Evolutionary conservation across 2,888 invertebrate genomes (phyloP).

Genomic region (Drosophila emarginata): DNA sequence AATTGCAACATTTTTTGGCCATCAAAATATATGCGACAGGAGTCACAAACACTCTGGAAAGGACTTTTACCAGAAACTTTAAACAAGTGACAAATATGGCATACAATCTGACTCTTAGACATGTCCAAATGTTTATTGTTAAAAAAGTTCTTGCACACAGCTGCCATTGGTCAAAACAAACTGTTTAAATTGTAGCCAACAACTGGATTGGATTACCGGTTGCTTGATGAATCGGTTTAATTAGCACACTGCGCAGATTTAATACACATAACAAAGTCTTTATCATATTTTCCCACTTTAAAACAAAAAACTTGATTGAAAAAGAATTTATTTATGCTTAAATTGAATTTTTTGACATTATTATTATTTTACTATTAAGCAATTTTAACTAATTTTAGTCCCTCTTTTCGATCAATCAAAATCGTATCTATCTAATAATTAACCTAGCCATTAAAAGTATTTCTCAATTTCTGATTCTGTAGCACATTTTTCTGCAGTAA

Average conservation of each 20-base stretch:
- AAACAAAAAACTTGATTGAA: too few species aligned
- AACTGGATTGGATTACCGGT: not conserved
- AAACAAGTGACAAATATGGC: slow-evolving; percentile 4
- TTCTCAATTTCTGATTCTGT: too few species aligned
- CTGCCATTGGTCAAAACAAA: not conserved
- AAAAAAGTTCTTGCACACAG: not conserved
- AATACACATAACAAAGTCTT: too few species aligned
- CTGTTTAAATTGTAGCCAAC: not conserved
- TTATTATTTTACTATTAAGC: not conserved
- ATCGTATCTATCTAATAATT: not conserved
- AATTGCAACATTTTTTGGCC: slow-evolving; percentile 65
- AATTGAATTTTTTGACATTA: too few species aligned
- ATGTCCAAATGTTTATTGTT: slow-evolving; percentile 3
- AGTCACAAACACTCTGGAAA: slow-evolving; percentile 10
- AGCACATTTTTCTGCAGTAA: not conserved
- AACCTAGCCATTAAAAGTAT: too few species aligned
- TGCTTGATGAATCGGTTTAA: not conserved
- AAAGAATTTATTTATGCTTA: too few species aligned
- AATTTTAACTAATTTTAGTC: too few species aligned
- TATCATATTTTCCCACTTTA: too few species aligned
- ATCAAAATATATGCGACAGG: slow-evolving; percentile 46
- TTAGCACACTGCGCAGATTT: not conserved
- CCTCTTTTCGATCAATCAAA: too few species aligned
- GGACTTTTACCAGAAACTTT: not conserved
- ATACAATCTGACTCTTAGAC: not conserved